Base-by-base conservation (phyloP, 2,888 invertebrate genomes). In the Alsophila aescularia region DNA sequence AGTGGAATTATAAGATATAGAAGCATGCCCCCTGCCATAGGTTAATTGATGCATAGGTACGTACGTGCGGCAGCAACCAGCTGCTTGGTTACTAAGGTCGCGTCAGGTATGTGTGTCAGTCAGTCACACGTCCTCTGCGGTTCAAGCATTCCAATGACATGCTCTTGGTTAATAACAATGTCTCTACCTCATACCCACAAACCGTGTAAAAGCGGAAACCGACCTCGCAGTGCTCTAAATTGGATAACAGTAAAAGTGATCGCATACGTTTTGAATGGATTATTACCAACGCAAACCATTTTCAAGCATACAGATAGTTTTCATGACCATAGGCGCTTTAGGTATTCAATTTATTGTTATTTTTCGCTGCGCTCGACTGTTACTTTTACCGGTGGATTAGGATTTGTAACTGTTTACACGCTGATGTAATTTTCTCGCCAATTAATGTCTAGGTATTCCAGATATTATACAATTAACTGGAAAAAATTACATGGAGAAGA, bases 201-300 rank as follows among this genome's bases (percentile, higher is more conserved):
- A 87, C 87, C 84, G 83, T 88, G 85, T 87, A 90, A 90, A 88
- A 88, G 88, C 85, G 87, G 89, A 90, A 89, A 89, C 85, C 83
- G 76, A 85, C 77, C 76, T 79, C 78, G 78, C 78, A 78, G 81
- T 83, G 88, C 81, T 87, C 88, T 75, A 89, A 90, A 90, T 90
- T 89, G 89, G 85, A 88, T 90, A 90, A 89, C 89, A 90, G 90
- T 90, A 90, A 89, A 87, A 89, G 86, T 87, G 88, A 85, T 90
- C 89, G 86, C 88, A 89, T 86, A 88, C 84, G 73, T 85, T 77
- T 87, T 81, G 80, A 78, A 83, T 84, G 79, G 81, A 82, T 84
- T 84, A 84, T 83, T 79, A 75, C 77, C 68, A 67, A 67, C 68
- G 45, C 16, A 36, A 15, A 74, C 68, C 62, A 72, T 73, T 77